Percentiles rank a stretch among this genome's conserved stretches.
Evolutionary conservation across 2,888 invertebrate species (phyloP).

Genomic region (Drosophila demipolita): DNA sequence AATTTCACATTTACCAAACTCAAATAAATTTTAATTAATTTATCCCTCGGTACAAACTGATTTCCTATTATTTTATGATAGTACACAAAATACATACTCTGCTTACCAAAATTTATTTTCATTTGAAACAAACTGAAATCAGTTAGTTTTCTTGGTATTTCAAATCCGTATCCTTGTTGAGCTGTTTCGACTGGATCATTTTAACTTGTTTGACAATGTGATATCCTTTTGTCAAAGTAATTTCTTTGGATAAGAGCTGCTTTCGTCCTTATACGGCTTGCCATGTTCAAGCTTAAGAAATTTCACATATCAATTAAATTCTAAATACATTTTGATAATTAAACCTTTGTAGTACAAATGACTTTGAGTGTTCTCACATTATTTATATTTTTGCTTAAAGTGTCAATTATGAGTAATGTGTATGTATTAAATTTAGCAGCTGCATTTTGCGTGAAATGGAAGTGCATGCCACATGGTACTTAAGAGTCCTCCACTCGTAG

Average conservation of each 20-base stretch:
- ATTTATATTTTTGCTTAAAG: background rate
- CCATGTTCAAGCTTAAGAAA: background rate
- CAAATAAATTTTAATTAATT: background rate
- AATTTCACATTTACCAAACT: background rate
- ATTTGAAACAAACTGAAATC: no score
- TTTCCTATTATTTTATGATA: background rate
- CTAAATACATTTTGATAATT: conserved; percentile 10
- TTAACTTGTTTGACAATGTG: background rate
- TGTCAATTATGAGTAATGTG: conserved; percentile 36
- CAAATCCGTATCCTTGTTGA: background rate
- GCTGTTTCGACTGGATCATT: background rate
- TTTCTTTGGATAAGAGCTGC: background rate
- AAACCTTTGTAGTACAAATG: conserved; percentile 10
- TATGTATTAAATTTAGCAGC: conserved; percentile 29
- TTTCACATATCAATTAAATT: background rate
- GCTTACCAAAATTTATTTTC: background rate
- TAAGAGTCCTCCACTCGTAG: background rate
- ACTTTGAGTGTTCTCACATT: conserved; percentile 3
- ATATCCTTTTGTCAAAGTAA: background rate
- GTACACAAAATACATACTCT: background rate
- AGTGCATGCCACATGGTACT: conserved; percentile 2
- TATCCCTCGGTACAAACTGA: no score
- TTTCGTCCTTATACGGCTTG: background rate
- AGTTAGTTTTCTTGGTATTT: background rate
- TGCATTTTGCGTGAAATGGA: background rate